These are phyloP conservation scores for Amblyjoppa fuscipennis DNA, from an alignment of 2,888 invertebrate species.

Conservation along the genomic window DNA sequence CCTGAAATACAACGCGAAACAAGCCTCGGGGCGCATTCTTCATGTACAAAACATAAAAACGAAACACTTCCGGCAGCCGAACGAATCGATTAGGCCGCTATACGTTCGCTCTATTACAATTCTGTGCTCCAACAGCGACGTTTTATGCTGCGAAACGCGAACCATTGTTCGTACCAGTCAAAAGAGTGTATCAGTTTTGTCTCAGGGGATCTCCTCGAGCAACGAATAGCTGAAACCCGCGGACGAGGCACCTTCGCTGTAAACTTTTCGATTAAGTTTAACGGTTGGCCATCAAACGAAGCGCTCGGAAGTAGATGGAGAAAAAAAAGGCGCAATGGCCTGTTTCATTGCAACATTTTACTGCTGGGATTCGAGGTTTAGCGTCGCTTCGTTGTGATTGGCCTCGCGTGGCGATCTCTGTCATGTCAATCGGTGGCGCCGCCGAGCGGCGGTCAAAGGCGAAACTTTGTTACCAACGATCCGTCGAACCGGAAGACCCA, in stretches of 20 bases:
- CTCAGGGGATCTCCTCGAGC: constrained; percentile 37
- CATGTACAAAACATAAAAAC: constrained; percentile 22
- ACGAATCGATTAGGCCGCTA: constrained; percentile 49
- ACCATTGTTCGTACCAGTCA: constrained; percentile 19
- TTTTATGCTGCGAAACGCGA: constrained; percentile 22
- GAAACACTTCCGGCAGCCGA: constrained; percentile 53
- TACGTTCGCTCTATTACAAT: constrained; percentile 41
- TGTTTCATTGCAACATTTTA: constrained; percentile 60
- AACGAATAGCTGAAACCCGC: constrained; percentile 11
- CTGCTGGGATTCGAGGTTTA: constrained; percentile 47
- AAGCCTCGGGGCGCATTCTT: constrained; percentile 15
- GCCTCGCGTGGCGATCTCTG: not conserved
- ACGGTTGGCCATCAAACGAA: constrained; percentile 61
- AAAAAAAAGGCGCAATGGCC: constrained; percentile 20
- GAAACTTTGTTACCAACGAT: not conserved
- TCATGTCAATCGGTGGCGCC: not conserved
- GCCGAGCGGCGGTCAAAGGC: not conserved
- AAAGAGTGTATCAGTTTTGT: constrained; percentile 26
- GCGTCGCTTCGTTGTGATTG: not conserved
- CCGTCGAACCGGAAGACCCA: too few relatives aligned
- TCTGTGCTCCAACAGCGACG: not conserved
- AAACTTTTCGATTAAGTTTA: constrained; percentile 67
- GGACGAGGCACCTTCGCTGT: constrained; percentile 38
- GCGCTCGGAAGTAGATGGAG: constrained; percentile 28
- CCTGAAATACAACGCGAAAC: constrained; percentile 6